Base-by-base conservation (phyloP, 2,797 vertebrate species). In the Dendrocincla fuliginosa region DNA sequence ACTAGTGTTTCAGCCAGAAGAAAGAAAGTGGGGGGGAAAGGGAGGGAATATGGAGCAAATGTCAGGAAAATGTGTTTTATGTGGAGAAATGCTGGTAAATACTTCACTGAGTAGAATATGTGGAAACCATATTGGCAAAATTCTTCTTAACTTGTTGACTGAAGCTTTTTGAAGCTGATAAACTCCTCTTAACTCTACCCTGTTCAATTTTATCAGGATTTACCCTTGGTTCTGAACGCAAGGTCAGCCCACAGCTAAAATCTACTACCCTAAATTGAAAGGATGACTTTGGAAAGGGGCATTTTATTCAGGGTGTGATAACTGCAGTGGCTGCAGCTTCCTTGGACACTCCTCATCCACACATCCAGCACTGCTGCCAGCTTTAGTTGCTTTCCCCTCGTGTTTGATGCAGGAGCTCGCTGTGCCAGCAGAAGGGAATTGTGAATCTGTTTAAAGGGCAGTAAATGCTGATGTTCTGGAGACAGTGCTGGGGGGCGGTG, bases 131-230 rank as follows among this genome's bases (percentile, higher is more conserved):
- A 9, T 42, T 49, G 77, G 41, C 39, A 32, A 52, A 79, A 24
- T 76, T 76, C 30, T 25, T 73, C 42, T 76, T 32, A 56, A n/a
- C 71, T 84, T 80, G 75, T 89, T 52, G 65, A 61, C 63, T 79
- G 86, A 27, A 33, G 65, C 32, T 69, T 88, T 95, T 52, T 23
- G 52, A 52, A 84, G 63, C 65, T 87, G 88, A 85, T 81, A 78
- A 87, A 71, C 53, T 63, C 57, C 77, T 63, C n/a, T 69, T 73
- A 60, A 49, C 49, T 84, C 30, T 41, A 46, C 27, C 28, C 60
- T 91, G 44, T 60, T 74, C 10, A n/a, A 33, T 70, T 88, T 91
- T 32, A 76, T 69, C 8, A 0, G 49, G 16, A 8, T 81, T 90
- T 84, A 41, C n/a, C 24, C 9, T 60, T 53, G 35, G 32, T 80